These are phyloP conservation scores for Meta bourneti DNA, from an alignment of 2,888 invertebrate genomes.

Conservation along the genomic window DNA sequence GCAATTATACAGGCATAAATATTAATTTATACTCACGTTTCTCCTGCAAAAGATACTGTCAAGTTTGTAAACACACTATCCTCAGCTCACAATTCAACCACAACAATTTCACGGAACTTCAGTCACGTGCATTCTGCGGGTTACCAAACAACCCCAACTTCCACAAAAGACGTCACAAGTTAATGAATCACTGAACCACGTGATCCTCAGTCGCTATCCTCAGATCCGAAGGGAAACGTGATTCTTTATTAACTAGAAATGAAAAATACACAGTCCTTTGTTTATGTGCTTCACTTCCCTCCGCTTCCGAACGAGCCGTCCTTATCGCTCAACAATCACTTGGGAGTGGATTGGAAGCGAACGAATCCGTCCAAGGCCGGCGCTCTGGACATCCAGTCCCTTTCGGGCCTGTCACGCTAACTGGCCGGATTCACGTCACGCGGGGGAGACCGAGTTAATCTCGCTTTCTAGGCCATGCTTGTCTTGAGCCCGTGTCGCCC, in stretches of 20 bases:
- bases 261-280: not conserved
- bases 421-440: constrained; percentile 34
- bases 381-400: not conserved
- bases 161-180: too few relatives aligned
- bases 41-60: too few relatives aligned
- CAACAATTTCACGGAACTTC: too few relatives aligned
- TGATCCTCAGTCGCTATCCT: too few relatives aligned
- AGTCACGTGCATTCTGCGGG: too few relatives aligned
- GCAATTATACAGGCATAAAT: too few relatives aligned
- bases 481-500: constrained; percentile 19
- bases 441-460: constrained; percentile 25
- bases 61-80: too few relatives aligned
- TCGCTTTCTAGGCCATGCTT: constrained; percentile 54
- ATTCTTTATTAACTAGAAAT: not conserved
- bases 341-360: not conserved
- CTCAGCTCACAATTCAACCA: too few relatives aligned
- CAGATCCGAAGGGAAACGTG: not conserved
- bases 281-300: not conserved
- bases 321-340: not conserved
- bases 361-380: not conserved
- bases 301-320: not conserved
- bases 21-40: too few relatives aligned
- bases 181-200: too few relatives aligned
- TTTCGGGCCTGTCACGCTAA: constrained; percentile 39
- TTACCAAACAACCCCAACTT: too few relatives aligned